A percentile compares a stretch with the other conserved stretches of the same genome.
Conservation (phyloP, 2,113 vertebrate genomes). For the Ceuthmochares aereus region DNA sequence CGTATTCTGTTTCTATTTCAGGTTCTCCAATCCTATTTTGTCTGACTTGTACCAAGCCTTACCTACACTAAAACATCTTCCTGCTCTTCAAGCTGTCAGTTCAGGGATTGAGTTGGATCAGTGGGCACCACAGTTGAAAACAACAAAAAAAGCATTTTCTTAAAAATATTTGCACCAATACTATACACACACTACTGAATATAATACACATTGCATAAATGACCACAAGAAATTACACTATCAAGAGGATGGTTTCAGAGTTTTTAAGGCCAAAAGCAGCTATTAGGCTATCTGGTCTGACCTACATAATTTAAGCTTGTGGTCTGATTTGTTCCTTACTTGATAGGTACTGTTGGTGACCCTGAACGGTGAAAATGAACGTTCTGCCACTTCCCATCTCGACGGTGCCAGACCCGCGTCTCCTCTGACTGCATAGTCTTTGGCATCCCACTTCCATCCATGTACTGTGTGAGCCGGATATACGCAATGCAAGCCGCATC, state of each 20-base stretch:
- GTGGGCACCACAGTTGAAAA: background rate
- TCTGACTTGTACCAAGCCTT: background rate
- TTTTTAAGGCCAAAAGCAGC: constrained; percentile 19
- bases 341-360: constrained; percentile 90
- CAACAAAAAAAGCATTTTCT: background rate
- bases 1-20: background rate
- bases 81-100: background rate
- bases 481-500: constrained; percentile 96
- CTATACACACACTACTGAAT: background rate
- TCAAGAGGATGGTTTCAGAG: background rate
- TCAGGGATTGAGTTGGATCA: background rate
- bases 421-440: constrained; percentile 98
- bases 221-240: background rate
- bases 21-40: background rate
- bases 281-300: background rate
- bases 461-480: constrained; percentile 94
- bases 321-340: constrained; percentile 78
- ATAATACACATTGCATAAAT: background rate
- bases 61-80: background rate
- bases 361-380: constrained; percentile 98
- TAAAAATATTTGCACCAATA: background rate
- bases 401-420: constrained; percentile 95
- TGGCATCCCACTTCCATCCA: constrained; percentile 87
- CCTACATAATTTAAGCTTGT: background rate
- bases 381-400: constrained; percentile 96